Evolutionary conservation across 2,888 invertebrate species (phyloP), one percentile per base, ranked within the genome.

Genomic region (Drosophila mercatorum): DNA sequence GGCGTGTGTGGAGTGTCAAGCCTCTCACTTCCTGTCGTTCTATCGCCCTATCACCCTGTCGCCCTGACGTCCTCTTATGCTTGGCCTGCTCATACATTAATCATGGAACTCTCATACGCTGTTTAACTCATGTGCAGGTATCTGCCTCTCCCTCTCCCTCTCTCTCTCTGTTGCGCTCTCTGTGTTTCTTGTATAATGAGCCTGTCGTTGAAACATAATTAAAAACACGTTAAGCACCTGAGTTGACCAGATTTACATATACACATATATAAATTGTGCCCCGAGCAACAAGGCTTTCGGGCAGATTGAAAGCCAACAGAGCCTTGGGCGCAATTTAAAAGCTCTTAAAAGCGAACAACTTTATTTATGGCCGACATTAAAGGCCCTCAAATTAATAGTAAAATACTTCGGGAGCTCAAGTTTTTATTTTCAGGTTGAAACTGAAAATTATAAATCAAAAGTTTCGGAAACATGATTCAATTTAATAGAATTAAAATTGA

Each of bases 161-260:
- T 31, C 5, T 26, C 26, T 34, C 17, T 17, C 17, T 17, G 17
- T 17, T 17, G 17, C 11, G 5, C 12, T 26, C 40, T 28, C 40
- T 44, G 31, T 17, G 31, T n/a, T n/a, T 17, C 49, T 51, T 51
- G 49, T 46, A 66, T 80, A 81, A 83, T 70, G 80, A 60, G 80
- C 41, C 83, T 81, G 84, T 75, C 81, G 78, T 64, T 72, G 73
- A 78, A 79, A 71, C 82, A 82, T 87, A 81, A 83, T 83, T 83
- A 87, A 87, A 78, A 81, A 69, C 78, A 80, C 80, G 63, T 81
- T 81, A 78, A 68, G 52, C 64, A 77, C 65, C 70, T 53, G 63
- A 77, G 64, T 68, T 79, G 80, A 68, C 79, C 77, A 64, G 28
- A 53, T 51, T 51, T 51, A 51, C 49, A 51, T 51, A 51, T 40